phyloP scores from a whole-genome alignment of 2,797 vertebrate species.

The Myotis planiceps region DNA sequence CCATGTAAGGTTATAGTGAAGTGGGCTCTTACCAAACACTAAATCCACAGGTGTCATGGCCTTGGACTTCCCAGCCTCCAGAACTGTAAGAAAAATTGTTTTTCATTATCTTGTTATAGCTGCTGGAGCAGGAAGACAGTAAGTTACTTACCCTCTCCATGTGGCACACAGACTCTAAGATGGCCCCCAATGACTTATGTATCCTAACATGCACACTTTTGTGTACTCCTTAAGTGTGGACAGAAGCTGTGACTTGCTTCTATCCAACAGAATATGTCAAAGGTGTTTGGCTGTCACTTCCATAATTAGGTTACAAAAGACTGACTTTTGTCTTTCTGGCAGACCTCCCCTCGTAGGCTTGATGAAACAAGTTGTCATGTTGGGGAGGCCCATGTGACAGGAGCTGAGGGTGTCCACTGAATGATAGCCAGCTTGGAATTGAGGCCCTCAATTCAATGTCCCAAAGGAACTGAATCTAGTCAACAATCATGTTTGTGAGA shows the following conservation, averaged over 20 bases:
- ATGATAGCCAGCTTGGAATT: neutral
- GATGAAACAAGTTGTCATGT: neutral
- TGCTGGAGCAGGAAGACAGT: neutral
- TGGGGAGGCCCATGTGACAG: neutral
- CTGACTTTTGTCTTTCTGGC: neutral
- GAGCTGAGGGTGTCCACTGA: neutral
- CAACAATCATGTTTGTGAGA: neutral
- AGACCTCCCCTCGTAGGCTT: neutral
- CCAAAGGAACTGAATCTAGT: neutral
- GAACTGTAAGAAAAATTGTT: neutral
- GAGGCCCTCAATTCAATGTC: neutral
- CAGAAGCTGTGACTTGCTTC: neutral
- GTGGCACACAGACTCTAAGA: neutral
- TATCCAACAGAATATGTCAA: neutral
- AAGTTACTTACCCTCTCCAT: neutral
- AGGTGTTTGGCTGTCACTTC: neutral
- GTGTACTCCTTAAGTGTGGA: neutral
- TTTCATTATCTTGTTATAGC: neutral
- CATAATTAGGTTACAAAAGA: neutral
- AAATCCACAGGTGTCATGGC: neutral
- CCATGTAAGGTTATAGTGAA: neutral
- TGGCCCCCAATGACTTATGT: neutral
- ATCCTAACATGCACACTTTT: neutral
- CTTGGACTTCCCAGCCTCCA: neutral
- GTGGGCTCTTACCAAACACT: neutral